Percentiles rank a stretch among this genome's conserved stretches.
These are phyloP conservation scores for Sebastes oblongus DNA, from an alignment of 2,797 vertebrate species.

Conservation along the genomic window DNA sequence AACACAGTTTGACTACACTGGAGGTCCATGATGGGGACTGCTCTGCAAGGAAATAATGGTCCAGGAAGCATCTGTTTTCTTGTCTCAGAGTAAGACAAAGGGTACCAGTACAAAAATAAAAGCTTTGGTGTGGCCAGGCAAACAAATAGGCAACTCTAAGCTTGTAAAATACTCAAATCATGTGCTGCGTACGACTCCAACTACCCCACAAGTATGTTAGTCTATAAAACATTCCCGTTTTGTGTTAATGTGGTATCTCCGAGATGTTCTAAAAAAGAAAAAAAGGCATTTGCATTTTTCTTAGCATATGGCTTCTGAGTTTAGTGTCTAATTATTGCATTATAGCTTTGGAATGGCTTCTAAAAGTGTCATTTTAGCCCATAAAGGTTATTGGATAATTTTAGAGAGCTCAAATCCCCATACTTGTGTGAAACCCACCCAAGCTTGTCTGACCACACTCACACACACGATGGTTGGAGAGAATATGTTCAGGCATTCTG, in stretches of 20 bases:
- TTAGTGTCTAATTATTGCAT: conserved; percentile 27
- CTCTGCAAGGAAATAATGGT: background rate
- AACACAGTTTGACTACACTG: conserved; percentile 20
- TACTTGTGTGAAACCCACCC: conserved; percentile 33
- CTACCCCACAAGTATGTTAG: background rate
- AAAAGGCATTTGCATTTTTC: conserved; percentile 30
- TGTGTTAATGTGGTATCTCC: background rate
- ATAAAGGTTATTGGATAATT: conserved; percentile 46
- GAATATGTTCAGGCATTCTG: background rate
- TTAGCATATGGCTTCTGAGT: conserved; percentile 30
- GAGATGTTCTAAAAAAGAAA: background rate
- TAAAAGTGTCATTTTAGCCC: conserved; percentile 37
- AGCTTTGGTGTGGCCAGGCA: background rate
- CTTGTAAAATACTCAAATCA: conserved; percentile 15
- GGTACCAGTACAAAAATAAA: conserved; percentile 6
- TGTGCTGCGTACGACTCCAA: background rate
- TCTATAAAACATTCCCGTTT: conserved; percentile 16
- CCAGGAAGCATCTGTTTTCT: background rate
- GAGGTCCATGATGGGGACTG: background rate
- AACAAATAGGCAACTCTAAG: conserved; percentile 1
- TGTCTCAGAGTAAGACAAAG: background rate
- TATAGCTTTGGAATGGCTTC: conserved; percentile 29
- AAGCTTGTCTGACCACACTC: conserved; percentile 10
- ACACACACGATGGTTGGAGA: background rate
- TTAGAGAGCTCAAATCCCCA: conserved; percentile 19